A percentile compares a stretch with the other conserved stretches of the same genome.
Evolutionary conservation across 2,888 invertebrate species (phyloP).

Genomic region (Synanthedon tipuliformis): DNA sequence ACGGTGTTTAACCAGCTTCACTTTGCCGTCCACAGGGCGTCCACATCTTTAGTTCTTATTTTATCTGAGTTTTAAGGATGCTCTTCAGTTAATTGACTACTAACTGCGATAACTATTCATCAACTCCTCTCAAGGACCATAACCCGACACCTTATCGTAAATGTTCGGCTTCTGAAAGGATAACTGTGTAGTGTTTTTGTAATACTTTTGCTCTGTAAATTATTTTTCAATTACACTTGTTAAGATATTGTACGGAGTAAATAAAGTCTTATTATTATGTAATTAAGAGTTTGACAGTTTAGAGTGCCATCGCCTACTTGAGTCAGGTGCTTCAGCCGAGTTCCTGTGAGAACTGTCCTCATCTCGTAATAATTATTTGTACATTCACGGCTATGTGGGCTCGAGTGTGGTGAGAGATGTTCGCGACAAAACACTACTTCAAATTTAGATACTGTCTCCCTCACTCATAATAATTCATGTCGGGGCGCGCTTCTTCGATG

Average conservation of each 20-base stretch:
- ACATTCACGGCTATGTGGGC: constrained; percentile 12
- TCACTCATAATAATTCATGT: constrained; percentile 46
- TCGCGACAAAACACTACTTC: constrained; percentile 41
- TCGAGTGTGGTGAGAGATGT: constrained; percentile 24
- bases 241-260: not conserved
- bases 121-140: constrained; percentile 18
- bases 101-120: constrained; percentile 38
- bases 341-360: constrained; percentile 51
- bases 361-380: constrained; percentile 16
- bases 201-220: too few relatives aligned
- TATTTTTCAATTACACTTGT: too few relatives aligned
- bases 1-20: too few relatives aligned
- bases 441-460: constrained; percentile 37
- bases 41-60: too few relatives aligned
- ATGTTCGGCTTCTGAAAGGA: too few relatives aligned
- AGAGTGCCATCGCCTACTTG: constrained; percentile 10
- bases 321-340: constrained; percentile 31
- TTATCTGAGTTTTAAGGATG: constrained; percentile 12
- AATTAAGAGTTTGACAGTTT: constrained; percentile 7
- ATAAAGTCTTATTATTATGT: constrained; percentile 1
- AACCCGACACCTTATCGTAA: too few relatives aligned
- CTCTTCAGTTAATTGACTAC: constrained; percentile 40
- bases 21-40: too few relatives aligned
- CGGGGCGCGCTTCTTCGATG: constrained; percentile 26
- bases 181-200: too few relatives aligned